Evolutionary conservation across 2,888 invertebrate genomes (phyloP).

Genomic region (Lasioglossum vierecki): DNA sequence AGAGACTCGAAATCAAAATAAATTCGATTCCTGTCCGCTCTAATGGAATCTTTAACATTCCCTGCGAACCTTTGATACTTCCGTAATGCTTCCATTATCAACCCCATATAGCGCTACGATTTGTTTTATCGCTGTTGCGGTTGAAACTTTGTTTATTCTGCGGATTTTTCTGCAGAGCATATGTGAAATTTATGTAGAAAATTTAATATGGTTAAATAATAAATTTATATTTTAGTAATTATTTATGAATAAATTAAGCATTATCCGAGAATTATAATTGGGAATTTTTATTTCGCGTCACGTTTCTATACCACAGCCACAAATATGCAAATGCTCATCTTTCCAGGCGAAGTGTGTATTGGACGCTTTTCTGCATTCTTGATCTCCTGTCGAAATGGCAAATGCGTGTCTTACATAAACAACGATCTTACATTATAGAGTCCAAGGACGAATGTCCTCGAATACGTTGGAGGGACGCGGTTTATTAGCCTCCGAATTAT

Average conservation of each 20-base stretch:
- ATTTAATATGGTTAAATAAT: no score
- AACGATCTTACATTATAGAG: neutral
- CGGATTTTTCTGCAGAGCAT: neutral
- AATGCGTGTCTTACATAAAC: neutral
- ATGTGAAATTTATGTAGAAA: no score
- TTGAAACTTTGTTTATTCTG: neutral
- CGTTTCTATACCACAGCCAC: neutral
- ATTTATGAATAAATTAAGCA: no score
- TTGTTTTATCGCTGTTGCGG: neutral
- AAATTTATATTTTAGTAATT: no score
- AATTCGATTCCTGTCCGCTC: constrained; percentile 3
- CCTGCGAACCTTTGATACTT: neutral
- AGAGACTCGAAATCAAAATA: constrained; percentile 9
- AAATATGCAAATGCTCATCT: neutral
- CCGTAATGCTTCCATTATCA: neutral
- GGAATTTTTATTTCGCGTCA: neutral
- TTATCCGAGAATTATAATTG: no score
- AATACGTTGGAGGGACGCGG: no score
- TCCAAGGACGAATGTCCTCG: neutral
- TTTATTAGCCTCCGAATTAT: no score
- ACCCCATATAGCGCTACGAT: neutral
- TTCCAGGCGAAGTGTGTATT: neutral
- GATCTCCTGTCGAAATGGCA: neutral
- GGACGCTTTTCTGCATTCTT: neutral
- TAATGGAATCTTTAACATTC: neutral